Evolutionary conservation across 2,113 vertebrate species (phyloP).

Genomic region (Rutilus rutilus): DNA sequence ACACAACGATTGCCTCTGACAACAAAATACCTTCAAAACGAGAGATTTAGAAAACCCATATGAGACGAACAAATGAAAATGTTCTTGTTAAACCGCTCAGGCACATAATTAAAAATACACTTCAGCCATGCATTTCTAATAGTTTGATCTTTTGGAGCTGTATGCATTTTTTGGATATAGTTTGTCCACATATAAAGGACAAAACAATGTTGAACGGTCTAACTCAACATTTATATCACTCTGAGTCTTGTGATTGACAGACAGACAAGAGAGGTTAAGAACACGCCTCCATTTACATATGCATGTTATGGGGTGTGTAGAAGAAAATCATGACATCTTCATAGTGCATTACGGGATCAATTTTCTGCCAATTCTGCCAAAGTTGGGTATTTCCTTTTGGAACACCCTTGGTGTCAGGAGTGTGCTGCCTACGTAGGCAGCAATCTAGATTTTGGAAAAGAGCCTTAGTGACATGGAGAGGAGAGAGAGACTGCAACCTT

Average conservation of each 20-base stretch:
- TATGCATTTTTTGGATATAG: not conserved
- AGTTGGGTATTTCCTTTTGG: not conserved
- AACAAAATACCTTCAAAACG: not conserved
- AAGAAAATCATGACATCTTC: not conserved
- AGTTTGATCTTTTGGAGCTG: not conserved
- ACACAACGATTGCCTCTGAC: not conserved
- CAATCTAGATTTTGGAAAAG: not conserved
- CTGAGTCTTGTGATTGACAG: not conserved
- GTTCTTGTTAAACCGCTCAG: not conserved
- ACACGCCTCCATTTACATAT: not conserved
- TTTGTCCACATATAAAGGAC: not conserved
- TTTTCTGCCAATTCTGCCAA: not conserved
- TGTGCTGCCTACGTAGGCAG: not conserved
- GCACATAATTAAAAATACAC: not conserved
- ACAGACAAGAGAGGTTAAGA: not conserved
- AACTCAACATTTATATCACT: not conserved
- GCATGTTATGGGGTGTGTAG: not conserved
- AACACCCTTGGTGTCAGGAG: not conserved
- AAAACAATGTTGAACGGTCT: not conserved
- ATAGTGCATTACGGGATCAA: not conserved
- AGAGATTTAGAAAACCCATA: not conserved
- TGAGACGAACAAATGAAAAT: not conserved
- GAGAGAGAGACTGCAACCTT: constrained; percentile 24
- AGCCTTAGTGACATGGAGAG: not conserved
- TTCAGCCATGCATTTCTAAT: not conserved